A percentile compares a stretch with the other conserved stretches of the same genome.
Conservation (phyloP, 1,140 invertebrate genomes). For the Gryllus bimaculatus region DNA sequence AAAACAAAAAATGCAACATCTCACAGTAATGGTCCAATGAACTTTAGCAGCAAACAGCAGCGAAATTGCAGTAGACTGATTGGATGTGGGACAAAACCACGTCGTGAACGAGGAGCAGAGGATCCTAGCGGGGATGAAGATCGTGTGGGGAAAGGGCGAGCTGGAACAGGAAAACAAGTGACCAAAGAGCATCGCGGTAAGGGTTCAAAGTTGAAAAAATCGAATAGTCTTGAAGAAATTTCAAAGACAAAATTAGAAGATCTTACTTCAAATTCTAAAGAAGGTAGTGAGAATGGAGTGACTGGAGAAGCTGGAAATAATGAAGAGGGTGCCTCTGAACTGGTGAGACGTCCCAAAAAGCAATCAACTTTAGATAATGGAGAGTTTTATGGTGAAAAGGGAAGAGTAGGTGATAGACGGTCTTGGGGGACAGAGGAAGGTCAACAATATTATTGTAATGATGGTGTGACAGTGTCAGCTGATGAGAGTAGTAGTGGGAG, state of each 20-base stretch:
- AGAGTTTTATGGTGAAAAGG: conserved; percentile 16
- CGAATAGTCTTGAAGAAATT: conserved; percentile 59
- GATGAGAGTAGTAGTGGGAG: neutral
- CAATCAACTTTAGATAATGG: conserved; percentile 35
- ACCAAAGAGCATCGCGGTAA: conserved; percentile 21
- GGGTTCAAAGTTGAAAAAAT: conserved; percentile 42
- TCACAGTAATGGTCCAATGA: conserved; percentile 14
- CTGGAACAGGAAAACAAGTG: conserved; percentile 7
- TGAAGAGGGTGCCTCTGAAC: neutral
- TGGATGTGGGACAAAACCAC: conserved; percentile 22
- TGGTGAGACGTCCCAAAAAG: conserved; percentile 34
- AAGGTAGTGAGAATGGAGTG: neutral
- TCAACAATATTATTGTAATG: conserved; percentile 39
- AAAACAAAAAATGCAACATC: conserved; percentile 30
- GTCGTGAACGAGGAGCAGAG: conserved; percentile 20
- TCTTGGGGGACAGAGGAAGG: conserved; percentile 54
- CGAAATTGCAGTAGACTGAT: conserved; percentile 14
- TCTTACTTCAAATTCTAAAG: conserved; percentile 35
- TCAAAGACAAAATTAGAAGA: conserved; percentile 59
- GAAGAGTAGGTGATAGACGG: conserved; percentile 37
- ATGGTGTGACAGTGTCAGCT: conserved; percentile 18
- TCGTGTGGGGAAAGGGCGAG: conserved; percentile 13
- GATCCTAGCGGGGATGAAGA: conserved; percentile 15
- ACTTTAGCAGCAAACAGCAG: conserved; percentile 15
- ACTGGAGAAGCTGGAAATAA: neutral